A percentile compares a stretch with the other conserved stretches of the same genome.
Evolutionary conservation across 2,888 invertebrate genomes (phyloP).

Genomic region (Ectobius pallidus): DNA sequence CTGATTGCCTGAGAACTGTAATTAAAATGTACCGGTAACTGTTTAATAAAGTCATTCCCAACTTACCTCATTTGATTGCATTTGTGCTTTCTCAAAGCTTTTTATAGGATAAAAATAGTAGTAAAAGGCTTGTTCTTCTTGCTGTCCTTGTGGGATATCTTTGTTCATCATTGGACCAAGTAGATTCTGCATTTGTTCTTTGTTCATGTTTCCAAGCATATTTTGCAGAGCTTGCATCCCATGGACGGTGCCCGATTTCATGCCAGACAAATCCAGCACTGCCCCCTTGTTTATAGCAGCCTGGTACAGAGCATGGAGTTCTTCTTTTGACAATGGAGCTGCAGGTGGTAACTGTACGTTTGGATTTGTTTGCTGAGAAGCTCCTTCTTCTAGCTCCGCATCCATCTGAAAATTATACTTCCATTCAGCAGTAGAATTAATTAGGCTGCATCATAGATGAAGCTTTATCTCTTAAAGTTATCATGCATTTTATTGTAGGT

Average conservation of each 20-base stretch:
- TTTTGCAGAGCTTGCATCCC: constrained; percentile 53
- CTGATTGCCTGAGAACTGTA: too few relatives aligned
- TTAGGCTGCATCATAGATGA: too few relatives aligned
- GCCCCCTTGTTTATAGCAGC: constrained; percentile 54
- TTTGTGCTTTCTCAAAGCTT: constrained; percentile 53
- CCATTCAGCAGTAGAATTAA: neutral
- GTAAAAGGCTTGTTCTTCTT: constrained; percentile 54
- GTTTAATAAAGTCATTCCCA: too few relatives aligned
- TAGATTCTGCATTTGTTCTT: too few relatives aligned
- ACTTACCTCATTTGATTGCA: constrained; percentile 24
- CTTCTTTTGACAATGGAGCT: constrained; percentile 53
- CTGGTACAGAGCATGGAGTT: constrained; percentile 58
- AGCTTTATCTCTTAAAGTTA: too few relatives aligned
- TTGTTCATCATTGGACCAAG: too few relatives aligned
- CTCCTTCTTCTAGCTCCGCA: neutral
- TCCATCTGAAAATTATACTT: neutral
- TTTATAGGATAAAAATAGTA: constrained; percentile 63
- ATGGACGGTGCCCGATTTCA: constrained; percentile 48
- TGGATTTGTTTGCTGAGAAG: neutral
- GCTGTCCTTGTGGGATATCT: constrained; percentile 42
- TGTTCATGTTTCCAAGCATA: constrained; percentile 34
- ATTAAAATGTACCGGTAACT: too few relatives aligned
- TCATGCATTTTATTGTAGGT: too few relatives aligned
- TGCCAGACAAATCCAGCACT: constrained; percentile 47
- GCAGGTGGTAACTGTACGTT: constrained; percentile 40